Evolutionary conservation across 2,113 vertebrate genomes (phyloP).

Genomic region (Stegastes partitus): DNA sequence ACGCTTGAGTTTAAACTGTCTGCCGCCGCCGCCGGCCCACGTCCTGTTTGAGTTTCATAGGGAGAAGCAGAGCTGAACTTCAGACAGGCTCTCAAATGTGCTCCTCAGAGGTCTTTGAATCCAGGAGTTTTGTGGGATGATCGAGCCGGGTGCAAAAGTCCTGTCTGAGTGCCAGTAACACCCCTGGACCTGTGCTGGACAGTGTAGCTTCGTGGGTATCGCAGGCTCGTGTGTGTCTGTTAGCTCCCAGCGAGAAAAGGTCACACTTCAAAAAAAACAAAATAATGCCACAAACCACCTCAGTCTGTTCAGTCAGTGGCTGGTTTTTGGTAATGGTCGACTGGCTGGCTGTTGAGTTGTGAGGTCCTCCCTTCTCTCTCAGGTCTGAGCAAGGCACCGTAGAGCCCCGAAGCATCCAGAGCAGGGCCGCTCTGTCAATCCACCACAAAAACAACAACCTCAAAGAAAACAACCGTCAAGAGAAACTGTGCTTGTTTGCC

Average conservation of each 20-base stretch:
- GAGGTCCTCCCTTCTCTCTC: conserved; percentile 56
- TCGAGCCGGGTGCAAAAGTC: background rate
- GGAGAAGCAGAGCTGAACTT: background rate
- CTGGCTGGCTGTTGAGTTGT: conserved; percentile 25
- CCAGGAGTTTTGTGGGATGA: conserved; percentile 2
- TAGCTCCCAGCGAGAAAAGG: conserved; percentile 44
- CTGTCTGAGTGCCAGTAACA: conserved; percentile 20
- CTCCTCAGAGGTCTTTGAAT: conserved; percentile 28
- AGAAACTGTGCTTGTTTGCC: conserved; percentile 74
- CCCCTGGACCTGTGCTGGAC: conserved; percentile 13
- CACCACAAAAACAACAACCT: conserved; percentile 47
- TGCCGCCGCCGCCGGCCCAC: conserved; percentile 10
- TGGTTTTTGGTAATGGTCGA: conserved; percentile 44
- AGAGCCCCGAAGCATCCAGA: conserved; percentile 55
- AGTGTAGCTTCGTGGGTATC: conserved; percentile 16
- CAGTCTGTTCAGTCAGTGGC: conserved; percentile 34
- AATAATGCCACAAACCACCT: conserved; percentile 83
- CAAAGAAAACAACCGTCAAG: conserved; percentile 30
- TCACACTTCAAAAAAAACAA: conserved; percentile 81
- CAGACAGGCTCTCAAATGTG: background rate
- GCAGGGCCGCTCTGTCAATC: conserved; percentile 37
- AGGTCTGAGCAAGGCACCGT: conserved; percentile 72
- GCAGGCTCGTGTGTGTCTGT: conserved; percentile 27
- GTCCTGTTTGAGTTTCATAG: background rate
- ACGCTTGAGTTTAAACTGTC: conserved; percentile 26